These are phyloP conservation scores for Napeogenes inachia DNA, from an alignment of 2,888 invertebrate species.

Conservation along the genomic window DNA sequence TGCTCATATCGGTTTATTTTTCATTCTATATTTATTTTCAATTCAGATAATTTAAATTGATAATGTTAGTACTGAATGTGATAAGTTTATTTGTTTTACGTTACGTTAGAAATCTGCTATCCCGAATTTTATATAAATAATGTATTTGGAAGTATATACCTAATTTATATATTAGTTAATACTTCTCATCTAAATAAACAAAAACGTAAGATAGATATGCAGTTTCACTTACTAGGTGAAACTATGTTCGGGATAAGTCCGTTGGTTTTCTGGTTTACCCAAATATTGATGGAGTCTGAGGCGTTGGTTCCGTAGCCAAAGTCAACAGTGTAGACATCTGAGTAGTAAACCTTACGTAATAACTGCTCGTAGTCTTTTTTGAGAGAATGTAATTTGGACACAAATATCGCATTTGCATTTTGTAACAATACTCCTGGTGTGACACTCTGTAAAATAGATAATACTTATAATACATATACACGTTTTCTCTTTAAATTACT, in stretches of 20 bases:
- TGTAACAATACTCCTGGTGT: slow-evolving; percentile 50
- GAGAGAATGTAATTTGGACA: slow-evolving; percentile 58
- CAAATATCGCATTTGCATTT: slow-evolving; percentile 71
- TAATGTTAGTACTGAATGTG: no score
- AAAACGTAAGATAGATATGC: neutral
- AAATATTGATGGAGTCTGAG: slow-evolving; percentile 75
- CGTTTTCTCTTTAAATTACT: neutral
- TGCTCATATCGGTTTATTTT: no score
- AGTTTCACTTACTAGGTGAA: slow-evolving; percentile 62
- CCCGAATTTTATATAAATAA: no score
- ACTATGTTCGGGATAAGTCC: slow-evolving; percentile 76
- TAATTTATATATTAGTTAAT: no score
- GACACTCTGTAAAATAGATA: slow-evolving; percentile 45
- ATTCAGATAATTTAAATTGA: no score
- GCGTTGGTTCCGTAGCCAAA: slow-evolving; percentile 64
- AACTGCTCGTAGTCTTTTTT: slow-evolving; percentile 61
- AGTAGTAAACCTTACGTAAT: slow-evolving; percentile 67
- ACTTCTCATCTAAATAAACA: no score
- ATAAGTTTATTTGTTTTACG: no score
- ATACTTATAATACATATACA: neutral
- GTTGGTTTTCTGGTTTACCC: slow-evolving; percentile 76
- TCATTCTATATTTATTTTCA: no score
- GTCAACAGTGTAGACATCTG: slow-evolving; percentile 69
- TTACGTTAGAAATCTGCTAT: no score
- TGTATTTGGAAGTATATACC: no score